These are phyloP conservation scores for Ctenopoma kingsleyae DNA, from an alignment of 2,797 vertebrate genomes.

Conservation along the genomic window DNA sequence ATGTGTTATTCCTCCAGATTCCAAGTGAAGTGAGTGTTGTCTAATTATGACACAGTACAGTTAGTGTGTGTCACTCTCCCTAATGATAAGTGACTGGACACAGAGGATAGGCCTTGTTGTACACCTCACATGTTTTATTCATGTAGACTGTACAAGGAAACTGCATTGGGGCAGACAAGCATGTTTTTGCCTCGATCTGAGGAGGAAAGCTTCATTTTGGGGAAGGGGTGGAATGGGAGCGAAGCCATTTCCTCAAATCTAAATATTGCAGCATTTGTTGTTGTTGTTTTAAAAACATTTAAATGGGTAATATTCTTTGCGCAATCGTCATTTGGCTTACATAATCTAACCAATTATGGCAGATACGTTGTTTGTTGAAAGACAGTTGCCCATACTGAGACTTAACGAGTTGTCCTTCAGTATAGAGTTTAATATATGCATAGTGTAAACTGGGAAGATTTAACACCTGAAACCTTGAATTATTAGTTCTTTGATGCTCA, in stretches of 20 bases:
- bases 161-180: conserved; percentile 60
- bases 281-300: conserved; percentile 19
- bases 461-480: too few species aligned
- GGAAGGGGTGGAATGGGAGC: neutral
- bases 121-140: conserved; percentile 76
- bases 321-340: conserved; percentile 23
- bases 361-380: conserved; percentile 17
- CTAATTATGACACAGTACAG: conserved; percentile 77
- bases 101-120: conserved; percentile 67
- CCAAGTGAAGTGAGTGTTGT: conserved; percentile 61
- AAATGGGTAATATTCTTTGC: neutral
- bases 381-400: neutral
- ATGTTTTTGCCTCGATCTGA: conserved; percentile 26
- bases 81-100: conserved; percentile 81
- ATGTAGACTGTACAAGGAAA: conserved; percentile 73
- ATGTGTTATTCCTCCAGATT: conserved; percentile 63
- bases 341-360: conserved; percentile 5
- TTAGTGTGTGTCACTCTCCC: conserved; percentile 71
- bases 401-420: neutral
- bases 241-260: conserved; percentile 7
- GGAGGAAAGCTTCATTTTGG: conserved; percentile 30
- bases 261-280: conserved; percentile 38
- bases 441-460: too few species aligned
- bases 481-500: too few species aligned
- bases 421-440: neutral